A percentile compares a stretch with the other conserved stretches of the same genome.
Conservation (phyloP, 2,797 vertebrate genomes). For the Sarcoramphus papa region DNA sequence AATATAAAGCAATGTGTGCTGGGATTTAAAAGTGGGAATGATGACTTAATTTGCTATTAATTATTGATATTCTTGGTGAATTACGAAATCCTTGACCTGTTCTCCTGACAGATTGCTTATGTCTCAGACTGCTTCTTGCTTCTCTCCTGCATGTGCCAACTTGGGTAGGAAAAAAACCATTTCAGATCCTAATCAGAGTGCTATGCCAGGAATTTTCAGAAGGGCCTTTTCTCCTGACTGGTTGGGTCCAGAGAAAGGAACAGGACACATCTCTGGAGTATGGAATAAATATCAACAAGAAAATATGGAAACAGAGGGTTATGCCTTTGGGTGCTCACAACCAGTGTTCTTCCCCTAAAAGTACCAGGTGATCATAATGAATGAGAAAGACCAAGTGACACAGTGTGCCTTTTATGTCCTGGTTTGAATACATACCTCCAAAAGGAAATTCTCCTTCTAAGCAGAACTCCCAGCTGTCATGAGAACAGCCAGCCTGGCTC, state of each 20-base stretch:
- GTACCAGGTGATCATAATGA: neutral
- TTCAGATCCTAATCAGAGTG: neutral
- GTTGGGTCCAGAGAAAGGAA: neutral
- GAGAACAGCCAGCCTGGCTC: neutral
- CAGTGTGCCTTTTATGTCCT: neutral
- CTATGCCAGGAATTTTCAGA: neutral
- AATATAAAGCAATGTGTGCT: neutral
- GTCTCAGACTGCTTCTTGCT: neutral
- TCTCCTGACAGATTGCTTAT: neutral
- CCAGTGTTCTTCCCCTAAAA: neutral
- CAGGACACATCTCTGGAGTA: neutral
- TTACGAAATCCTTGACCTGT: neutral
- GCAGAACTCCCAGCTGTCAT: neutral
- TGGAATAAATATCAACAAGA: neutral
- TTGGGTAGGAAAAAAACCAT: neutral
- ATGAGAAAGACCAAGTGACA: neutral
- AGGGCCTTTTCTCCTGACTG: neutral
- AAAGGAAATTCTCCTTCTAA: neutral
- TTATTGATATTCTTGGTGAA: neutral
- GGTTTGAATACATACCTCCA: neutral
- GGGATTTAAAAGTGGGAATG: neutral
- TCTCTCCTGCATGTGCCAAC: neutral
- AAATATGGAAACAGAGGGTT: neutral
- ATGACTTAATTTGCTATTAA: neutral
- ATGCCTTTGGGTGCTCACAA: neutral